Evolutionary conservation across 2,113 vertebrate genomes (phyloP).

Genomic region (Hiodon tergisus): DNA sequence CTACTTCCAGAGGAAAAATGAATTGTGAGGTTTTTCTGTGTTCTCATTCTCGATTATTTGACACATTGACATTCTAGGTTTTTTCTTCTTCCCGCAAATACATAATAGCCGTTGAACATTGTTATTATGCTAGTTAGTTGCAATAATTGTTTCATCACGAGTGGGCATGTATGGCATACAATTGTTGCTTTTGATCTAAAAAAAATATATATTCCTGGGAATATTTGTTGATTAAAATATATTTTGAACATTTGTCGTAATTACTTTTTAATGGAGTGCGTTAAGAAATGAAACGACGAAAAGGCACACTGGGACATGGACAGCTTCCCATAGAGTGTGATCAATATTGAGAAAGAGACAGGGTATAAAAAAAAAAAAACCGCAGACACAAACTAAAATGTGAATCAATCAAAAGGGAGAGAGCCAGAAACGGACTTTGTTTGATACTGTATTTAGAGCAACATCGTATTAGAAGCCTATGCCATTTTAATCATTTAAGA

Average conservation of each 20-base stretch:
- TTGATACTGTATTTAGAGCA: too few species aligned
- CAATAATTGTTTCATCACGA: slow-evolving; percentile 1
- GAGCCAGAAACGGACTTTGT: too few species aligned
- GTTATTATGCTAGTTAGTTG: not conserved
- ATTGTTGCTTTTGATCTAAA: not conserved
- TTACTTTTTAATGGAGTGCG: not conserved
- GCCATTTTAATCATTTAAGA: too few species aligned
- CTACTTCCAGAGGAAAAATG: not conserved
- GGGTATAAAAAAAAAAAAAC: not conserved
- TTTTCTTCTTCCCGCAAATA: not conserved
- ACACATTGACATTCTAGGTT: not conserved
- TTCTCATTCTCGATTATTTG: not conserved
- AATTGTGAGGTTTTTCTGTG: not conserved
- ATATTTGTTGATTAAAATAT: not conserved
- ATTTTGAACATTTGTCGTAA: not conserved
- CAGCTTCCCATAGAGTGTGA: not conserved
- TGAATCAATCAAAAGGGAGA: too few species aligned
- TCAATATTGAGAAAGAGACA: not conserved
- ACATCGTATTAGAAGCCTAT: too few species aligned
- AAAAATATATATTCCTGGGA: not conserved
- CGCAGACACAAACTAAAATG: too few species aligned
- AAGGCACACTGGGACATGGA: not conserved
- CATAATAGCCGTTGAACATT: not conserved
- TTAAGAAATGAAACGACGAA: not conserved
- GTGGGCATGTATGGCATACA: not conserved